Conservation (phyloP, 2,888 invertebrate species). For the Leucoptera coffeella region DNA sequence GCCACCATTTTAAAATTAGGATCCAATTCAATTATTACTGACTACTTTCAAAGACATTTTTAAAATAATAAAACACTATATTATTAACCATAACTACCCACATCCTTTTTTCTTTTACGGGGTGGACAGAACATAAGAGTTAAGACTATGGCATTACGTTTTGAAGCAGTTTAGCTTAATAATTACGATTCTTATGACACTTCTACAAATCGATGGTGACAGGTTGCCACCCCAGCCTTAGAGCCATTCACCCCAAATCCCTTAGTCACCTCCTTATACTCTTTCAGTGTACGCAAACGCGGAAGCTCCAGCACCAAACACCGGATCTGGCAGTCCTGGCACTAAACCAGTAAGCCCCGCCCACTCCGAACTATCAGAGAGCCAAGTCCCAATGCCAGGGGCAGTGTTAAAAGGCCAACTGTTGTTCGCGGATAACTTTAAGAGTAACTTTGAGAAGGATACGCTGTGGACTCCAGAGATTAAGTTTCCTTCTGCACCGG, state of each 20-base stretch:
- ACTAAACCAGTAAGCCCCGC: constrained; percentile 6
- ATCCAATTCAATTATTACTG: no score
- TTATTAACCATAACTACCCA: no score
- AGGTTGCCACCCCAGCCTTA: no score
- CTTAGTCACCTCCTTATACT: no score
- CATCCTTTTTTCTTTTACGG: no score
- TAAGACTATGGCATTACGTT: no score
- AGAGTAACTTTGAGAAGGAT: constrained; percentile 23
- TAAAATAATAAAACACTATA: background rate
- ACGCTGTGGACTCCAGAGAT: constrained; percentile 53
- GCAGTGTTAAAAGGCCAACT: constrained; percentile 50
- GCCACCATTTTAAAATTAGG: no score
- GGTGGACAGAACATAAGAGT: no score
- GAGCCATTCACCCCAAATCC: no score
- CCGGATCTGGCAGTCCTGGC: constrained; percentile 3
- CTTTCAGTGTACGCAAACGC: constrained; percentile 23
- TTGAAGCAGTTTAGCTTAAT: background rate
- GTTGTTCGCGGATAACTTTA: constrained; percentile 60
- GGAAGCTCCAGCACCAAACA: constrained; percentile 7
- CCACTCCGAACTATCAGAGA: constrained; percentile 25
- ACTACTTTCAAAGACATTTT: no score
- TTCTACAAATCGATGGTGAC: no score
- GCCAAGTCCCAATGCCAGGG: constrained; percentile 21
- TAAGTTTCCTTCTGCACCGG: constrained; percentile 56
- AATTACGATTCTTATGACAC: no score